Evolutionary conservation across 2,113 vertebrate species (phyloP).

Genomic region (Morone chrysops): DNA sequence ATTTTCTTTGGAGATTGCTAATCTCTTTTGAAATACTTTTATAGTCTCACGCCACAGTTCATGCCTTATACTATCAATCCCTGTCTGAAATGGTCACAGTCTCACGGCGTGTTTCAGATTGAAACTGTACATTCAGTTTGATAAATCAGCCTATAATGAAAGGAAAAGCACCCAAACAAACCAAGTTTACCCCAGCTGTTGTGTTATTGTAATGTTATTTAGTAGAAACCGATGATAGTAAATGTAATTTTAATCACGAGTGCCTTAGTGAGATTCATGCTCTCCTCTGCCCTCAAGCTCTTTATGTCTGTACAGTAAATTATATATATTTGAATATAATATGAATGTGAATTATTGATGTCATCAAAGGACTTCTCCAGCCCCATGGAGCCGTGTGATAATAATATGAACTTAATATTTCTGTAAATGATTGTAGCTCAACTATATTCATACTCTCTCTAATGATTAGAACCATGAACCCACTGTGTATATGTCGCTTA

Average conservation of each 20-base stretch:
- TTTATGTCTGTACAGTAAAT: conserved; percentile 56
- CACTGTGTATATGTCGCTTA: conserved; percentile 48
- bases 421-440: conserved; percentile 41
- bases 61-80: not conserved
- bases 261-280: conserved; percentile 58
- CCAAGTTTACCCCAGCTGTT: not conserved
- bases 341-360: conserved; percentile 47
- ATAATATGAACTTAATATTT: conserved; percentile 4
- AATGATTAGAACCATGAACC: conserved; percentile 59
- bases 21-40: conserved; percentile 2
- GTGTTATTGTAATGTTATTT: conserved; percentile 4
- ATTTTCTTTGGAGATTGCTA: not conserved
- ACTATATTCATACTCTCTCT: conserved; percentile 24
- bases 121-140: not conserved
- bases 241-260: conserved; percentile 35
- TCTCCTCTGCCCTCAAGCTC: conserved; percentile 38
- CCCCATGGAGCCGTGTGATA: not conserved
- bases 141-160: not conserved
- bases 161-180: not conserved
- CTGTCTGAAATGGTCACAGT: not conserved
- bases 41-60: not conserved
- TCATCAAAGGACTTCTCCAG: conserved; percentile 17
- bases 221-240: not conserved
- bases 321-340: conserved; percentile 42
- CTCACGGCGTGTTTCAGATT: not conserved